phyloP scores from a whole-genome alignment of 2,797 vertebrate species.

The Cyclura pinguis region DNA sequence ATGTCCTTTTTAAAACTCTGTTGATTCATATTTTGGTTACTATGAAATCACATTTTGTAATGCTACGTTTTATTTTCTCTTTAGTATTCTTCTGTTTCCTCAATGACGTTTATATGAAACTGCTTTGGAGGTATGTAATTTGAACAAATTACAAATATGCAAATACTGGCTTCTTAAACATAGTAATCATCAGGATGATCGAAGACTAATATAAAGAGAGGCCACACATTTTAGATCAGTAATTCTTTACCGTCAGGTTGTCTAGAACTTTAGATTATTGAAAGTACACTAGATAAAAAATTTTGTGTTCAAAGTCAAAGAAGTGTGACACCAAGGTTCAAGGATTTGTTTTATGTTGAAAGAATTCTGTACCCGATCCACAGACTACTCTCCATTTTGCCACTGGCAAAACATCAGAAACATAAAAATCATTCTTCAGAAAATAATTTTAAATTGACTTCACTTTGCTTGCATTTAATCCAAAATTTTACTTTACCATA shows the following conservation, averaged over 20 bases:
- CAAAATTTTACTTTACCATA: constrained; percentile 22
- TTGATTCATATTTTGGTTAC: background rate
- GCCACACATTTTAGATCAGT: constrained; percentile 12
- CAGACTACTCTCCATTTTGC: constrained; percentile 48
- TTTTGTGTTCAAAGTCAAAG: constrained; percentile 54
- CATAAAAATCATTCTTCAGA: constrained; percentile 46
- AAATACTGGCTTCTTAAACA: constrained; percentile 38
- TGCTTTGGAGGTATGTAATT: constrained; percentile 40
- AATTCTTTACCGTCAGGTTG: constrained; percentile 36
- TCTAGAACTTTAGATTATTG: constrained; percentile 45
- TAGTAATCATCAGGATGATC: constrained; percentile 24
- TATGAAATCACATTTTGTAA: background rate
- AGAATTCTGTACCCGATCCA: constrained; percentile 46
- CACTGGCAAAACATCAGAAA: constrained; percentile 46
- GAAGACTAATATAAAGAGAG: constrained; percentile 14
- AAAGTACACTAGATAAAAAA: background rate
- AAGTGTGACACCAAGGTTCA: constrained; percentile 52
- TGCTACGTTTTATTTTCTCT: constrained; percentile 32
- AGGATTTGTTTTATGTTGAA: constrained; percentile 23
- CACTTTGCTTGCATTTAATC: constrained; percentile 38
- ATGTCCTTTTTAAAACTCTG: background rate
- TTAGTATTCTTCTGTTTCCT: constrained; percentile 31
- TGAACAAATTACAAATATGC: constrained; percentile 42
- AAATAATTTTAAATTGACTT: constrained; percentile 35
- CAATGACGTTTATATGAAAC: constrained; percentile 14